Base-by-base conservation (phyloP, 2,113 vertebrate genomes). In the Mus pahari region DNA sequence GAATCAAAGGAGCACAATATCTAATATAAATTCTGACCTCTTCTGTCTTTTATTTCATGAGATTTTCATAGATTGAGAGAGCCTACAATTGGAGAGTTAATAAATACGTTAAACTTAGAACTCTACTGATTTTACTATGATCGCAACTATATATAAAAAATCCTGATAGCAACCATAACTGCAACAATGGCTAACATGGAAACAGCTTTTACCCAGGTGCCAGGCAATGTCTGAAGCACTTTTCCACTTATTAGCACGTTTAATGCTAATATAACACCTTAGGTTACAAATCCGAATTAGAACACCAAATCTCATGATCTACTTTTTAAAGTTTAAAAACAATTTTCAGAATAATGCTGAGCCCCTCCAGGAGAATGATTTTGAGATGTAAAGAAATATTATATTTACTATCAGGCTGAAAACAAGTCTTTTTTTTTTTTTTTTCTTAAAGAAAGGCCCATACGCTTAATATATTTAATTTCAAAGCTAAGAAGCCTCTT, bases 301-400 rank as follows among this genome's bases (percentile, higher is more conserved):
- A 86, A 48, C 83, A 95, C 78, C 33, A 94, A 93, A 90, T 62
- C 28, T 86, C 62, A 55, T 81, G 64, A 78, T 19, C 39, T 84
- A 53, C 60, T 42, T 42, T 83, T 62, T 83, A 39, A 82, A 60
- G 24, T 28, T 84, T 62, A 86, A 83, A 96, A 97, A 74, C 8
- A 90, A 31, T 77, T 84, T 83, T 89, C 86, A 91, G 83, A 91
- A 93, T 42, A 95, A 94, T n/a, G 60, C 84, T 81, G 31, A 82
- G n/a, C 10, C 92, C 12, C 83, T 88, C 84, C 10, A 75, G 79
- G 50, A 89, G 28, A 95, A 77, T 24, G 82, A 64, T 58, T 39
- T 33, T 82, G 62, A 13, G 95, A 96, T 22, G 14, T 93, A 96
- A 97, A 96, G 89, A 45, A 94, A 86, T 11, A 58, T 62, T 68